Base-by-base conservation (phyloP, 2,113 vertebrate genomes). In the Peromyscus leucopus region DNA sequence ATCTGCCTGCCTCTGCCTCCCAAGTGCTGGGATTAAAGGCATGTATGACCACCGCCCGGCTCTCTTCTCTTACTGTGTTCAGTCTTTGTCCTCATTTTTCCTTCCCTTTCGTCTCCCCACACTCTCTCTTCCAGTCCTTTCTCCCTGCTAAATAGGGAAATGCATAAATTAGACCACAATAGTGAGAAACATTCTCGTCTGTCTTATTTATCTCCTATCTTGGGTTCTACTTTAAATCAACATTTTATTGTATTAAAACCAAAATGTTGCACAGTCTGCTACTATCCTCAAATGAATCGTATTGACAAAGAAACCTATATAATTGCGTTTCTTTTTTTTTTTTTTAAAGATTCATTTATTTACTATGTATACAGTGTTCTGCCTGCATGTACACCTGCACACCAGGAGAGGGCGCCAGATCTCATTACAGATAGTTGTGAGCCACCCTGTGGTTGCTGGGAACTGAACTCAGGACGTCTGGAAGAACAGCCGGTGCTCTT, bases 221-320 rank as follows among this genome's bases (percentile, higher is more conserved):
- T 55, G 19, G 74, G 95, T 90, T 97, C 90, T 72, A 67, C 65
- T 87, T 76, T 63, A 74, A 36, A 59, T 21, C 59, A 51, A 57
- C 65, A 76, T 87, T 97, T 97, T 26, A 71, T 6, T 86, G 31
- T 88, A 76, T 90, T 74, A 67, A 89, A 89, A 72, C 36, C 21
- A 92, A 96, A 94, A 75, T 3, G 33, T 75, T 59, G 12, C 61
- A 51, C 4, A 42, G 48, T 93, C 59, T 93, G 63, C 79, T 86
- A 63, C 26, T 95, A 65, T 51, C 59, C 71, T 69, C 63, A 86
- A 90, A 91, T 71, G 36, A 95, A 67, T 80, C 65, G 39, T 26
- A 57, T 76, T n/a, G 33, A 11, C 42, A 94, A 67, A 75, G 26
- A 87, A 95, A 71, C 16, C 48, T 72, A 72, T 80, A 39, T 51